Evolutionary conservation across 2,888 invertebrate genomes (phyloP), one percentile per base, ranked within the genome.

Genomic region (Drosophila kambysellisi): DNA sequence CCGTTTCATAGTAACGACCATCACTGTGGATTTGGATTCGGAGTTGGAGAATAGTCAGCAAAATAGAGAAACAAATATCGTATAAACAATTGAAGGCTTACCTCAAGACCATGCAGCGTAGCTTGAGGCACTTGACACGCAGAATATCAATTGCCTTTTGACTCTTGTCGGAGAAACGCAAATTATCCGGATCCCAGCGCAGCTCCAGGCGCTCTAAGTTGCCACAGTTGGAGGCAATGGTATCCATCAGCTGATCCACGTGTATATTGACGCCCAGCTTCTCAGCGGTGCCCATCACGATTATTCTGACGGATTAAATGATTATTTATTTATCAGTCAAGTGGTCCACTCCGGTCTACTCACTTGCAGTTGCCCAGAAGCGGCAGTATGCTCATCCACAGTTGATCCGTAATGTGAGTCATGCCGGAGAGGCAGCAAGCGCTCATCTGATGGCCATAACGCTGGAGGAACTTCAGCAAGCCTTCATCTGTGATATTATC

Each of bases 61-160:
- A 30, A 39, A 11, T 35, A 2, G 7, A 5, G 35, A 6, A 41
- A 46, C 0, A n/a, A 0, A 29, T n/a, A 3, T 17, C 37, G 5
- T 0, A 12, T 12, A 11, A 6, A 3, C 11, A n/a, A 54, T 25
- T 29, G 5, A 20, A 30, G 4, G 41, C 91, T 93, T 92, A 98
- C 97, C 97, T 98, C 51, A 99, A 95, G 20, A 98, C 98, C 77
- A 99, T 95, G 88, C 99, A 98, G 82, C 96, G 96, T 58, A 99
- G 94, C 92, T 98, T 97, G 1, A 98, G 95, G 90, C 99, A 99
- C 91, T 98, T 98, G 51, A 99, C 97, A 53, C 99, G 96, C 74
- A 99, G 94, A 56, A 99, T 97, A 93, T 99, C 99, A 82, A 99
- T 99, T 51, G 99, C 99, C 93, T 99, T 99, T 93, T 99, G 99